phyloP scores from a whole-genome alignment of 2,888 invertebrate genomes.

The Brenthis hecate region DNA sequence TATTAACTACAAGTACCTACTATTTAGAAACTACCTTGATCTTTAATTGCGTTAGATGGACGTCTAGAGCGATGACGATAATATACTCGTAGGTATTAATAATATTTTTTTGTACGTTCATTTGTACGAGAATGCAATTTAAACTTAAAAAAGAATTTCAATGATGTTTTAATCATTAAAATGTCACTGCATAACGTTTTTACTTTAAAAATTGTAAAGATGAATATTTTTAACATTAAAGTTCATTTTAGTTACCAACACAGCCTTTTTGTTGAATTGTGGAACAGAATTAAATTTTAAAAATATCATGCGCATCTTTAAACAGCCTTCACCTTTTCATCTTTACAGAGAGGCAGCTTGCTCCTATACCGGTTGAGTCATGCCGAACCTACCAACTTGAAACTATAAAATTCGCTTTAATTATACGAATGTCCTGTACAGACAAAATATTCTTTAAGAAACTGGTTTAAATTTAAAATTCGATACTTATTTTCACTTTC shows the following conservation, averaged over 20 bases:
- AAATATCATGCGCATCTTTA: constrained; percentile 20
- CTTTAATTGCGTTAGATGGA: not conserved
- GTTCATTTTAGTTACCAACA: not conserved
- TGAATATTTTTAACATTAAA: not conserved
- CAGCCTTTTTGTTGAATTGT: not conserved
- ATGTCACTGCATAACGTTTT: not conserved
- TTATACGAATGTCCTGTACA: not conserved
- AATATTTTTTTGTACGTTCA: too few relatives aligned
- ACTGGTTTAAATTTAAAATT: not conserved
- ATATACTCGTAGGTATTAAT: too few relatives aligned
- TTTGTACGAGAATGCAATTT: too few relatives aligned
- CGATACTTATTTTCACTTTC: not conserved
- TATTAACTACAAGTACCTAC: not conserved
- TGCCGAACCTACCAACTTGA: constrained; percentile 39
- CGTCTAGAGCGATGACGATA: not conserved
- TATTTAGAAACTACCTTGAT: not conserved
- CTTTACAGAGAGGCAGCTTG: constrained; percentile 44
- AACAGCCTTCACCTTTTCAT: constrained; percentile 65
- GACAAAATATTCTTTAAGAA: not conserved
- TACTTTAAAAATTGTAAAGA: not conserved
- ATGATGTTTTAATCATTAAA: too few relatives aligned
- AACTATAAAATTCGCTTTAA: constrained; percentile 1
- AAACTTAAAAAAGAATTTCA: too few relatives aligned
- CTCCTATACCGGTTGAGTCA: constrained; percentile 48
- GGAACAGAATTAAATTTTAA: constrained; percentile 7